phyloP scores from a whole-genome alignment of 2,113 vertebrate species.

The rabbit (Oryctolagus cuniculus) region DNA sequence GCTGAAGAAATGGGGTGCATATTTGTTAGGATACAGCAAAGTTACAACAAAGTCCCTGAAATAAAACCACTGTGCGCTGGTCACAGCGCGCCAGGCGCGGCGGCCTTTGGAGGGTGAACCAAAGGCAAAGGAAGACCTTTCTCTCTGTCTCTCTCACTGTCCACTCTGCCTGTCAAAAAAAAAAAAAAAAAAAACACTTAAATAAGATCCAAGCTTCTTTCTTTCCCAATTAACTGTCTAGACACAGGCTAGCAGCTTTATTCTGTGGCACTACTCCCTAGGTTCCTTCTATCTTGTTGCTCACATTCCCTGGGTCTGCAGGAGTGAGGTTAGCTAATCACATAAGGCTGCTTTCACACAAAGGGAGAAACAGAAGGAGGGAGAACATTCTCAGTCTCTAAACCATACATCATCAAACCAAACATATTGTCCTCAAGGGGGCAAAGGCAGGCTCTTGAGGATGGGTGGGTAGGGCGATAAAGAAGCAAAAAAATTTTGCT shows the following conservation, averaged over 20 bases:
- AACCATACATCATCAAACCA: not conserved
- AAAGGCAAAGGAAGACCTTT: too few relatives aligned
- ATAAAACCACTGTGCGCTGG: too few relatives aligned
- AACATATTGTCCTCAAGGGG: not conserved
- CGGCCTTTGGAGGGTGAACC: too few relatives aligned
- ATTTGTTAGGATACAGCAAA: not conserved
- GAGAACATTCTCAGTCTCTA: not conserved
- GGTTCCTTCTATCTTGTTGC: not conserved
- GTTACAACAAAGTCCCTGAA: not conserved
- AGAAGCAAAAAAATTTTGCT: not conserved
- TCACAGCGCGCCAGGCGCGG: too few relatives aligned
- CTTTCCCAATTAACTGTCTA: conserved; percentile 5
- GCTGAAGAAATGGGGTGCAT: not conserved
- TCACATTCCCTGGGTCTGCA: not conserved
- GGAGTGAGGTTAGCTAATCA: not conserved
- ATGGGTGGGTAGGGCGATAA: too few relatives aligned
- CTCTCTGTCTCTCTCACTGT: too few relatives aligned
- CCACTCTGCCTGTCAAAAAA: too few relatives aligned
- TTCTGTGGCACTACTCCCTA: not conserved
- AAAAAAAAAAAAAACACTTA: too few relatives aligned
- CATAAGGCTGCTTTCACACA: not conserved
- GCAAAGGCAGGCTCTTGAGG: not conserved
- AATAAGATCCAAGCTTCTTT: not conserved
- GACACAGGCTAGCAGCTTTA: not conserved
- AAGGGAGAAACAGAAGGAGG: not conserved